phyloP scores from a whole-genome alignment of 1,140 invertebrate genomes.

The Ridgeia piscesae region DNA sequence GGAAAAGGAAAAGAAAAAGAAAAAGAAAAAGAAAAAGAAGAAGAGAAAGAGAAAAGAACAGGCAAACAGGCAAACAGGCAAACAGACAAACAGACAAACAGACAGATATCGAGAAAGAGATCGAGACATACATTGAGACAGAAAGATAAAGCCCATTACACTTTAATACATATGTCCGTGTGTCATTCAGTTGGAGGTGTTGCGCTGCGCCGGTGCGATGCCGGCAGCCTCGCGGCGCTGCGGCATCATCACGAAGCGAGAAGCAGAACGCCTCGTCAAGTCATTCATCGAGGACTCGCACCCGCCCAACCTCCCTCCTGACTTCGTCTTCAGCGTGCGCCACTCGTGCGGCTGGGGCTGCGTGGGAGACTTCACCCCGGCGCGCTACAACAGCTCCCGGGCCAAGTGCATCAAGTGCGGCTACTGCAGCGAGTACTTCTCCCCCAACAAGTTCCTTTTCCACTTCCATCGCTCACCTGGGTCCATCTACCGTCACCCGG shows the following conservation, averaged over 20 bases:
- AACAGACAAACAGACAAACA: no score
- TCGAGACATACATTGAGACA: no score
- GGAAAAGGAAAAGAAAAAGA: no score
- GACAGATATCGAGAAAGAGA: no score
- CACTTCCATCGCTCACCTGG: slow-evolving; percentile 78
- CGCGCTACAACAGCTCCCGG: slow-evolving; percentile 61
- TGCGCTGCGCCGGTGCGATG: slow-evolving; percentile 36
- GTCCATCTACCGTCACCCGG: slow-evolving; percentile 67
- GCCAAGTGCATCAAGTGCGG: slow-evolving; percentile 35
- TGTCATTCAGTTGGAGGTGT: slow-evolving; percentile 64
- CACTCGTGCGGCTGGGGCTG: slow-evolving; percentile 94
- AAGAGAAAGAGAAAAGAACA: no score
- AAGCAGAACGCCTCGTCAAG: slow-evolving; percentile 91
- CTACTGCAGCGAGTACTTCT: slow-evolving; percentile 77
- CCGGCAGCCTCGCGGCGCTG: slow-evolving; percentile 67
- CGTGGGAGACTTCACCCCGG: slow-evolving; percentile 82
- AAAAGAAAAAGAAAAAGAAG: no score
- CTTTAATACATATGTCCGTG: no score
- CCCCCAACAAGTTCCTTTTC: slow-evolving; percentile 96
- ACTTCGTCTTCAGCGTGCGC: slow-evolving; percentile 89
- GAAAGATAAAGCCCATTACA: no score
- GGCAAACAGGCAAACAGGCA: no score
- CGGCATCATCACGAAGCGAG: slow-evolving; percentile 87
- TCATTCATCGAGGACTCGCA: slow-evolving; percentile 90
- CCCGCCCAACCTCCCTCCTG: slow-evolving; percentile 82